Evolutionary conservation across 1,140 invertebrate species (phyloP).

Genomic region (Bombus soroeensis): DNA sequence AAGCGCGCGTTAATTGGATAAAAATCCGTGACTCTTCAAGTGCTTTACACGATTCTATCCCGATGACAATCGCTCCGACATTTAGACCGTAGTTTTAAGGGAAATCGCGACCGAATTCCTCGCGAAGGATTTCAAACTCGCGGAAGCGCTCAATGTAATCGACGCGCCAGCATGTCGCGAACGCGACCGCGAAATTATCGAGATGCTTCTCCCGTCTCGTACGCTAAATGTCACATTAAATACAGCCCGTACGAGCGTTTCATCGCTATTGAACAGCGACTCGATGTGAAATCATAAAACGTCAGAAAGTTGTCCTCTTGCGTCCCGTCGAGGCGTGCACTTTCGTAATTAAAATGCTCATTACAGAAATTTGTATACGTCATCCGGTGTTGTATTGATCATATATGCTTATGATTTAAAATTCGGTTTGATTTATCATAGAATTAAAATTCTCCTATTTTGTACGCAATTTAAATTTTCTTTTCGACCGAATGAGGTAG

Average conservation of each 20-base stretch:
- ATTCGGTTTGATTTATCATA: not conserved
- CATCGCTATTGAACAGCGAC: not conserved
- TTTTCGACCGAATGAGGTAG: not conserved
- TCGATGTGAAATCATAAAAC: not conserved
- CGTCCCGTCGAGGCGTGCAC: not conserved
- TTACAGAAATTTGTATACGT: not conserved
- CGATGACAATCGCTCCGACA: slow-evolving; percentile 69
- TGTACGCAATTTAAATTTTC: too few relatives aligned
- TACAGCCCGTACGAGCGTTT: not conserved
- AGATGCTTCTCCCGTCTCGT: not conserved
- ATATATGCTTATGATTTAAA: not conserved
- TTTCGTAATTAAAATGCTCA: not conserved
- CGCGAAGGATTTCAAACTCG: not conserved
- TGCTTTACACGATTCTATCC: slow-evolving; percentile 69
- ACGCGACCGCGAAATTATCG: not conserved
- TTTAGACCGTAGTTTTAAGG: slow-evolving; percentile 46
- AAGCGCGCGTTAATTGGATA: slow-evolving; percentile 8
- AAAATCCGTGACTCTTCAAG: slow-evolving; percentile 62
- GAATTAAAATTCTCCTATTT: not conserved
- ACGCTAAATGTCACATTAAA: not conserved
- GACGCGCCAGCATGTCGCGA: not conserved
- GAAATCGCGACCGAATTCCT: not conserved
- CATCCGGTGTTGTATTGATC: not conserved
- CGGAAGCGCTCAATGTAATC: not conserved
- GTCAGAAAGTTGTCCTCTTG: not conserved